Evolutionary conservation across 2,797 vertebrate species (phyloP), one percentile per base, ranked within the genome.

Genomic region (Borostomias antarcticus): DNA sequence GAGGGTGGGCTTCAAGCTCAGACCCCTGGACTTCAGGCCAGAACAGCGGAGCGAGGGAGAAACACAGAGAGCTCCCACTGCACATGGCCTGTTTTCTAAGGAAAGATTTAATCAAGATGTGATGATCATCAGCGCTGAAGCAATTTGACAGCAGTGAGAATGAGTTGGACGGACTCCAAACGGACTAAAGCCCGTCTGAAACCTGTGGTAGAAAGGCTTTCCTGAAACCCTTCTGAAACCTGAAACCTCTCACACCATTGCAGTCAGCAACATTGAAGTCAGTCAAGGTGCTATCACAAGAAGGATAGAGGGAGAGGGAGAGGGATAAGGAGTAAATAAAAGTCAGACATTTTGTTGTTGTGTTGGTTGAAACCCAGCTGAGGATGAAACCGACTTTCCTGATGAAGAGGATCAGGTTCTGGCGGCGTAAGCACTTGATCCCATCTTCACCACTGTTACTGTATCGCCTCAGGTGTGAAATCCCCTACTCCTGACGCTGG

Each of bases 401-500:
- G 73, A 86, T 85, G 82, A 85, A 79, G 83, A 78, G 76, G 61
- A 83, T 80, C 75, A 78, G 75, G 76, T 29, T 54, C 71, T 50
- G 75, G 59, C 62, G 11, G 73, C 77, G 81, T 85, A 79, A 80
- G 83, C 84, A 82, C 79, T 56, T 78, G 82, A 91, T 88, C 83
- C 75, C 73, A 83, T 86, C 81, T 80, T 70, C 53, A 58, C 74
- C 74, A 54, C 78, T 76, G 73, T 82, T 86, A 86, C 85, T n/a
- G n/a, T n/a, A n/a, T n/a, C 87, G 87, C 81, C 78, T 89, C 82
- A 85, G 86, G 83, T 88, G 89, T 89, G 83, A 91, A 89, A 89
- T 86, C 80, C 79, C 75, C 79, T 74, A 76, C 64, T 5, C 72
- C 73, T 80, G 74, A 60, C n/a, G 48, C 75, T 17, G 64, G 75